Evolutionary conservation across 2,888 invertebrate genomes (phyloP).

Genomic region (Tridacna gigas): DNA sequence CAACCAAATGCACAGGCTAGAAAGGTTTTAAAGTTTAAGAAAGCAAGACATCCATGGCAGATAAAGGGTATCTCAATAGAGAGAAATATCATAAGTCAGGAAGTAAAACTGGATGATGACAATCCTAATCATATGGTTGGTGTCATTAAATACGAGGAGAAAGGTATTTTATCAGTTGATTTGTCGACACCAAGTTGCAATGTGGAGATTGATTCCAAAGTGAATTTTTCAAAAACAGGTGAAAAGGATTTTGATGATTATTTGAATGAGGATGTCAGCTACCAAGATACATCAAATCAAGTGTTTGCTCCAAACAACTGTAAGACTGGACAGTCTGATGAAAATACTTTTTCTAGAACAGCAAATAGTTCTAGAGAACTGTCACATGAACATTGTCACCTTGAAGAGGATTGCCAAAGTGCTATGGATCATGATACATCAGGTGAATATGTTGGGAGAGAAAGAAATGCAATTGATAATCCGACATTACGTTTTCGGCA

Average conservation of each 20-base stretch:
- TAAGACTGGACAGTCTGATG: too few species aligned
- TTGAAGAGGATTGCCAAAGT: slow-evolving; percentile 7
- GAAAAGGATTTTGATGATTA: too few species aligned
- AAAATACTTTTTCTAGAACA: too few species aligned
- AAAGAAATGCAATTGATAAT: neutral
- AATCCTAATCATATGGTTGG: slow-evolving; percentile 21
- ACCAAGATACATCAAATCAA: too few species aligned
- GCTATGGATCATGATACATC: slow-evolving; percentile 21
- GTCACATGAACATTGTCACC: neutral
- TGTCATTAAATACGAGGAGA: slow-evolving; percentile 12
- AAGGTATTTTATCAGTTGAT: slow-evolving; percentile 2
- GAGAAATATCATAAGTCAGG: slow-evolving; percentile 23
- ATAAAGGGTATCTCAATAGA: slow-evolving; percentile 42
- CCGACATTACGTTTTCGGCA: slow-evolving; percentile 20
- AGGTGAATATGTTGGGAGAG: neutral
- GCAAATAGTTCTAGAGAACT: too few species aligned
- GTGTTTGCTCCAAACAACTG: too few species aligned
- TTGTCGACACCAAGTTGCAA: neutral
- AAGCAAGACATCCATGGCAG: slow-evolving; percentile 59
- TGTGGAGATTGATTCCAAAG: too few species aligned
- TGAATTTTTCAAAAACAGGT: too few species aligned
- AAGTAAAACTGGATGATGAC: neutral
- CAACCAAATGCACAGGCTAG: neutral
- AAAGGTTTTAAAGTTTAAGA: slow-evolving; percentile 18
- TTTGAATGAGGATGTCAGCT: too few species aligned